These are phyloP conservation scores for Machimus rusticus DNA, from an alignment of 2,888 invertebrate genomes.

Conservation along the genomic window DNA sequence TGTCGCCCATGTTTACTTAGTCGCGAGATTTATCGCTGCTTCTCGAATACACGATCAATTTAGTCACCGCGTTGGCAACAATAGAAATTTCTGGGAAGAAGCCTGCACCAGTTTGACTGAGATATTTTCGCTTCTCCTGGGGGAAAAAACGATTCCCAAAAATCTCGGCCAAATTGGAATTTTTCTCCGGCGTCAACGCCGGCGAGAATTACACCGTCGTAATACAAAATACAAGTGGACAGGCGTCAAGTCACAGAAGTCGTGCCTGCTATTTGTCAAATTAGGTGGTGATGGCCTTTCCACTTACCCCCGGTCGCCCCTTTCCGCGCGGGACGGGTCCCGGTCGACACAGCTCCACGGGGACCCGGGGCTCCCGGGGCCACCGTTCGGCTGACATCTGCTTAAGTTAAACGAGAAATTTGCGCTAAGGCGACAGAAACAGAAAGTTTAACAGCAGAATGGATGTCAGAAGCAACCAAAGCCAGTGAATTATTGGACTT, in stretches of 20 bases:
- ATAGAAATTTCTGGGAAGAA: neutral
- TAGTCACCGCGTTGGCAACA: neutral
- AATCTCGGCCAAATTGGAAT: constrained; percentile 14
- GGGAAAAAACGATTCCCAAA: neutral
- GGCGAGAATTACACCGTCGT: constrained; percentile 3
- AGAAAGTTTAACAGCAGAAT: constrained; percentile 28
- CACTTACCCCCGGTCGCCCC: neutral
- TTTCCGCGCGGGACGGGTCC: neutral
- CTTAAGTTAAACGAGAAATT: constrained; percentile 10
- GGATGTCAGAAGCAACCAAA: constrained; percentile 30
- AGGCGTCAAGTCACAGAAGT: constrained; percentile 33
- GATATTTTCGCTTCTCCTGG: neutral
- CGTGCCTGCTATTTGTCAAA: constrained; percentile 37
- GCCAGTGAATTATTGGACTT: constrained; percentile 33
- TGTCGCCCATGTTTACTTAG: neutral
- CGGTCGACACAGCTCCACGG: neutral
- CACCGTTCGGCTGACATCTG: constrained; percentile 14
- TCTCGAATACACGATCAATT: neutral
- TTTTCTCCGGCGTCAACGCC: neutral
- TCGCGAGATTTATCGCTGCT: neutral
- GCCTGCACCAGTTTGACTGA: neutral
- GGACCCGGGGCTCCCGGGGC: neutral
- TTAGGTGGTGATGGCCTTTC: constrained; percentile 27
- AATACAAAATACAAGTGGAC: constrained; percentile 32
- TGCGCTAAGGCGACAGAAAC: constrained; percentile 31